A percentile compares a stretch with the other conserved stretches of the same genome.
phyloP scores from a whole-genome alignment of 2,797 vertebrate genomes.

The Sylvia borin region DNA sequence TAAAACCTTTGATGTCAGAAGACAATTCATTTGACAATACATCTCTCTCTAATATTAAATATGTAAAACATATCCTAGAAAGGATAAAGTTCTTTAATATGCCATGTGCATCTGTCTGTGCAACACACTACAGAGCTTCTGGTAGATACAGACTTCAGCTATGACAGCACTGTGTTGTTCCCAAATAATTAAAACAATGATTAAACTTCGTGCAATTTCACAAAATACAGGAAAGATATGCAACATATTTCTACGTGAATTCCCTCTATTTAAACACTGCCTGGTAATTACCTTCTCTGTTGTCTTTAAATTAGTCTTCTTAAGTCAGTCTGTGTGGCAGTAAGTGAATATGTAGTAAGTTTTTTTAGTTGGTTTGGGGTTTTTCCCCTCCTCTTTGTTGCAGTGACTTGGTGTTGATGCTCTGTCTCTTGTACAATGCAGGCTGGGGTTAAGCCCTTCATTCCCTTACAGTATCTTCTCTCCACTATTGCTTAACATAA shows the following conservation, averaged over 20 bases:
- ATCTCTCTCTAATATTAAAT: not conserved
- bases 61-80: not conserved
- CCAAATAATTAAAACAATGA: not conserved
- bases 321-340: not conserved
- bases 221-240: not conserved
- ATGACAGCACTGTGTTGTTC: not conserved
- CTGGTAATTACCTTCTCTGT: not conserved
- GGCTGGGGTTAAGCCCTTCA: not conserved
- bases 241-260: not conserved
- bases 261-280: not conserved
- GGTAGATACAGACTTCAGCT: not conserved
- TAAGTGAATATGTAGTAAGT: not conserved
- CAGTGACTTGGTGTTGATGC: not conserved
- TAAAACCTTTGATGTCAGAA: not conserved
- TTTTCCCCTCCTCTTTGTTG: rapidly evolving
- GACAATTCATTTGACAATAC: not conserved
- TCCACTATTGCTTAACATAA: not conserved
- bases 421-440: not conserved
- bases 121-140: not conserved
- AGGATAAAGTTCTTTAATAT: not conserved
- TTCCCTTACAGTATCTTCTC: not conserved
- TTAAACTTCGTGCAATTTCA: not conserved
- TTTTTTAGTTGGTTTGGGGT: not conserved
- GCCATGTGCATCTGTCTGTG: not conserved
- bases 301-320: not conserved